phyloP scores from a whole-genome alignment of 2,888 invertebrate genomes.

The Caradrina kadenii region DNA sequence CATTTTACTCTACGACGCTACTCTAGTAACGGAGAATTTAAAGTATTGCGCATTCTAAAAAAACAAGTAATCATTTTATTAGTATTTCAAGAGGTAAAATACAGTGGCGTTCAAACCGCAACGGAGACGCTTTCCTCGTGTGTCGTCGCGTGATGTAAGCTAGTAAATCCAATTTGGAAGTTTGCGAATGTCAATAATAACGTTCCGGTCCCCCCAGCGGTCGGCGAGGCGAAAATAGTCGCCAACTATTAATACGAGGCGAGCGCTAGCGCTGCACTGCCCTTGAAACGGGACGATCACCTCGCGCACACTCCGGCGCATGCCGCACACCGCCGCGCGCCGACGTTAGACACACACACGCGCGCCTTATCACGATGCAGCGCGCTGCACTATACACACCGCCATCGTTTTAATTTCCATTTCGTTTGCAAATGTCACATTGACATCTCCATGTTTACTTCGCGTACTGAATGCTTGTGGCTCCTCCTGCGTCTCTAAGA shows the following conservation, averaged over 20 bases:
- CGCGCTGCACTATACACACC: conserved; percentile 82
- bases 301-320: conserved; percentile 84
- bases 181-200: conserved; percentile 90
- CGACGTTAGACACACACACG: conserved; percentile 70
- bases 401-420: conserved; percentile 86
- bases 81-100: conserved; percentile 4
- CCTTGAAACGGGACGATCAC: conserved; percentile 90
- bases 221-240: conserved; percentile 88
- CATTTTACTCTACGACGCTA: conserved; percentile 32
- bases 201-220: conserved; percentile 85
- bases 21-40: conserved; percentile 1
- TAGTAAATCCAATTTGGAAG: conserved; percentile 77
- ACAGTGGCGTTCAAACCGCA: conserved; percentile 13
- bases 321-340: conserved; percentile 61
- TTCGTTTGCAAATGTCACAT: conserved; percentile 85
- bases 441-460: conserved; percentile 74
- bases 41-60: background rate
- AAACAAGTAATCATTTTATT: background rate
- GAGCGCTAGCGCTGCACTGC: conserved; percentile 89
- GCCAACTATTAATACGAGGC: conserved; percentile 88
- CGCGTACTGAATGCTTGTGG: conserved; percentile 64
- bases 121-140: conserved; percentile 46
- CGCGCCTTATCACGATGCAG: conserved; percentile 80
- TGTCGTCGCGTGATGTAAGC: conserved; percentile 76
- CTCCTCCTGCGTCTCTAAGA: conserved; percentile 49